Percentiles rank a stretch among this genome's conserved stretches.
phyloP scores from a whole-genome alignment of 2,797 vertebrate species.

The Labroides dimidiatus region DNA sequence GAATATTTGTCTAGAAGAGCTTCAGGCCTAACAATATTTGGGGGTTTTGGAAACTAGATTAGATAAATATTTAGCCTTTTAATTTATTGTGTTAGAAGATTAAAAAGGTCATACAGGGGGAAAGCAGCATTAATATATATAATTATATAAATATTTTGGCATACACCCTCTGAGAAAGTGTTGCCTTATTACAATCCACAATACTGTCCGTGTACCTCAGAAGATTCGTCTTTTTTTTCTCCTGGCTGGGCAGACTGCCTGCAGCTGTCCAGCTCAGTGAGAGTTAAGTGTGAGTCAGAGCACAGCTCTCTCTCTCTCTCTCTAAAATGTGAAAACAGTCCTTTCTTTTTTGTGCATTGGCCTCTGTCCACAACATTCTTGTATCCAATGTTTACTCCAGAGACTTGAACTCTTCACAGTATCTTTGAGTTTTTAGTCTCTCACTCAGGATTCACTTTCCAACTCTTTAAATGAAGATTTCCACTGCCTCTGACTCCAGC shows the following conservation, averaged over 20 bases:
- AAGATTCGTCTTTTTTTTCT: conserved; percentile 64
- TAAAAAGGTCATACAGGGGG: conserved; percentile 11
- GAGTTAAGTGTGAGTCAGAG: conserved; percentile 67
- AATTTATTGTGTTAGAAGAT: conserved; percentile 54
- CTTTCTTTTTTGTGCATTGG: conserved; percentile 17
- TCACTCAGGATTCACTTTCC: conserved; percentile 41
- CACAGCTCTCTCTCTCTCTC: conserved; percentile 70
- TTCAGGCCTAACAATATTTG: conserved; percentile 68
- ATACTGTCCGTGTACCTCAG: conserved; percentile 82
- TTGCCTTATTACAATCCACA: conserved; percentile 76
- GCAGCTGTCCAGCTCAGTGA: conserved; percentile 65
- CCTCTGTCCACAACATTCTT: conserved; percentile 63
- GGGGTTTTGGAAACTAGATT: conserved; percentile 77
- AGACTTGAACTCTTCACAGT: conserved; percentile 67
- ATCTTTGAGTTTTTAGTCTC: conserved; percentile 35
- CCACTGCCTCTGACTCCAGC: conserved; percentile 82
- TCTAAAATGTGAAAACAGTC: conserved; percentile 59
- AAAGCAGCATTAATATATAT: conserved; percentile 77
- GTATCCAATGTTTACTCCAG: conserved; percentile 53
- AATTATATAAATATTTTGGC: conserved; percentile 78
- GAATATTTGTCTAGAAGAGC: conserved; percentile 55
- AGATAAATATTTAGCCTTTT: conserved; percentile 74
- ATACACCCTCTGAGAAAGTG: conserved; percentile 73
- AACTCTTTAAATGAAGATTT: conserved; percentile 86
- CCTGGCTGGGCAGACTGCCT: conserved; percentile 60